Conservation (phyloP, 1,140 invertebrate genomes). For the Episyrphus balteatus region DNA sequence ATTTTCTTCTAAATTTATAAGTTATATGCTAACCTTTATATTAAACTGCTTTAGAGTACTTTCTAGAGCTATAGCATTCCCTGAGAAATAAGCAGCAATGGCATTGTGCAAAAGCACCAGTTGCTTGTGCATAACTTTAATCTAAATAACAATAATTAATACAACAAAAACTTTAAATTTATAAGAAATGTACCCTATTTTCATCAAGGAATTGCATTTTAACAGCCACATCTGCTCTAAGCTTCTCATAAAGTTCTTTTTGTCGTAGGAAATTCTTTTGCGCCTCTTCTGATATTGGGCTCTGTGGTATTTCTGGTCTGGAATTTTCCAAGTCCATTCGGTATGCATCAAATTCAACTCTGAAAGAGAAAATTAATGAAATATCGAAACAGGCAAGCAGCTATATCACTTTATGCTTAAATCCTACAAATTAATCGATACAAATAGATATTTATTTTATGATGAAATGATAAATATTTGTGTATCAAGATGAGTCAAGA, state of each 20-base stretch:
- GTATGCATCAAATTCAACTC: constrained; percentile 96
- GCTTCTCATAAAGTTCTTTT: constrained; percentile 80
- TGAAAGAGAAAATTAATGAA: constrained; percentile 25
- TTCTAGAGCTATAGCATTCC: constrained; percentile 85
- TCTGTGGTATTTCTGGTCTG: constrained; percentile 52
- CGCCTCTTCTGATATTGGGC: constrained; percentile 59
- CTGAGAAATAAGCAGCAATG: constrained; percentile 91
- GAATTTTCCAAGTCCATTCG: constrained; percentile 76
- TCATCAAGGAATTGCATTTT: constrained; percentile 94
- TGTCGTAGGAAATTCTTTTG: constrained; percentile 73
- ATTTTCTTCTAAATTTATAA: neutral
- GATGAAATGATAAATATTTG: no score
- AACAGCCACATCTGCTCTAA: constrained; percentile 83
- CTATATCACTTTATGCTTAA: no score
- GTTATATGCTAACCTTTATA: constrained; percentile 48
- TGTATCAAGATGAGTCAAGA: no score
- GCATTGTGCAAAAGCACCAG: constrained; percentile 91
- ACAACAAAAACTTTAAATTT: constrained; percentile 2
- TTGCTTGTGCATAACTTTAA: constrained; percentile 98
- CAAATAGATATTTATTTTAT: no score
- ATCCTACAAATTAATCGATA: no score
- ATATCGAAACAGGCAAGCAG: neutral
- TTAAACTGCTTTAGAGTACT: constrained; percentile 94
- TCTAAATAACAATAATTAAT: constrained; percentile 45
- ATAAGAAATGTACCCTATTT: constrained; percentile 64